Conservation (phyloP, 2,888 invertebrate genomes). For the Resseliella maxima region DNA sequence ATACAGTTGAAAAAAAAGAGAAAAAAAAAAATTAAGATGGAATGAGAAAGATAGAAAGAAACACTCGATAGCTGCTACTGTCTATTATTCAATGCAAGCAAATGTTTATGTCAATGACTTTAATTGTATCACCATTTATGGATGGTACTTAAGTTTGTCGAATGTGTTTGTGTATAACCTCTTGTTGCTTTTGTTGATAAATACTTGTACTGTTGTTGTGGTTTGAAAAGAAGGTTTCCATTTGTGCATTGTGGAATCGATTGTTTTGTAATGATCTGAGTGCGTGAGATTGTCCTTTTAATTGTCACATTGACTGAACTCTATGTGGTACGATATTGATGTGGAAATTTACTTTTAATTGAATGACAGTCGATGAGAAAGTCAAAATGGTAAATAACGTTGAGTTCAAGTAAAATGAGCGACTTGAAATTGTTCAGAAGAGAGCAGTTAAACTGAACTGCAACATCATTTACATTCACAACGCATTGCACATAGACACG, state of each 20-base stretch:
- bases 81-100: conserved; percentile 15
- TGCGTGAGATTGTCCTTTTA: neutral
- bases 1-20: neutral
- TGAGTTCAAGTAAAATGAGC: neutral
- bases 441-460: neutral
- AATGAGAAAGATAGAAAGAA: neutral
- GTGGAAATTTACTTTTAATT: neutral
- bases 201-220: neutral
- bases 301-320: neutral
- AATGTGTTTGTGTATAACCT: neutral
- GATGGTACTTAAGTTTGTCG: neutral
- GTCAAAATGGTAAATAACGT: neutral
- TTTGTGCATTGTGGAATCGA: neutral
- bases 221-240: neutral
- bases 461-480: conserved; percentile 39
- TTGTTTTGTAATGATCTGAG: conserved; percentile 35
- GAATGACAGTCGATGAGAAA: neutral
- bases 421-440: neutral
- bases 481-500: neutral
- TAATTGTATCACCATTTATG: conserved; percentile 46
- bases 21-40: no score
- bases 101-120: conserved; percentile 48
- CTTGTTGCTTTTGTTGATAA: neutral
- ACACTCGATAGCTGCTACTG: neutral
- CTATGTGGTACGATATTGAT: neutral